Evolutionary conservation across 1,140 invertebrate genomes (phyloP).

Genomic region (Luehdorfia chinensis): DNA sequence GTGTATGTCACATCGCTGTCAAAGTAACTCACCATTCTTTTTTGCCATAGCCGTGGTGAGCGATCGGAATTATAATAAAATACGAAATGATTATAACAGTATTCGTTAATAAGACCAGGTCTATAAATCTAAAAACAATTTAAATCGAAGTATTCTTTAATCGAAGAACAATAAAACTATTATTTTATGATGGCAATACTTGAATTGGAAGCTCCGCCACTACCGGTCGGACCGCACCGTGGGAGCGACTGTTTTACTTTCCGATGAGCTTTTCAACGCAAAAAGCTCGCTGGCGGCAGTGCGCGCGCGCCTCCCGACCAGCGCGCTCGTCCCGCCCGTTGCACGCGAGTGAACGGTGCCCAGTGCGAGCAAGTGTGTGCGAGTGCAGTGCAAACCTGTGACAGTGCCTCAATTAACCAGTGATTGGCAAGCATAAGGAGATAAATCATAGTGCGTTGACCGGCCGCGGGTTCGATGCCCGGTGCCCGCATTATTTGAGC

Average conservation of each 20-base stretch:
- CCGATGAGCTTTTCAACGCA: constrained; percentile 41
- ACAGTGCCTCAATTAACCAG: background rate
- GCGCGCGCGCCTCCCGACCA: constrained; percentile 40
- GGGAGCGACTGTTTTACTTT: constrained; percentile 37
- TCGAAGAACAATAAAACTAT: background rate
- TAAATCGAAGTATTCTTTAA: background rate
- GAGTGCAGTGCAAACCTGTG: constrained; percentile 9
- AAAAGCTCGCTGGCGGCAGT: constrained; percentile 42
- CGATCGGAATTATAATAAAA: no score
- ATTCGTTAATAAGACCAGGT: no score
- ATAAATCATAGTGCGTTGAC: constrained; percentile 44
- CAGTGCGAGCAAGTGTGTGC: no score
- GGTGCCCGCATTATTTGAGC: constrained; percentile 33
- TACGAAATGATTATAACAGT: no score
- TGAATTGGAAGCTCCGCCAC: no score
- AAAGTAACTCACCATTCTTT: no score
- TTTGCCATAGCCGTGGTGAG: no score
- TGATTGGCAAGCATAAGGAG: constrained; percentile 19
- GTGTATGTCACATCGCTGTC: no score
- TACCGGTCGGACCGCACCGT: constrained; percentile 14
- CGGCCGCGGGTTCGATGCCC: no score
- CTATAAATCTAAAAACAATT: background rate
- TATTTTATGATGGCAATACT: background rate
- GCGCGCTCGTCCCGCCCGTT: constrained; percentile 18
- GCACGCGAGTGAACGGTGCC: background rate